These are phyloP conservation scores for Cuculus canorus DNA, from an alignment of 2,797 vertebrate genomes.

Conservation along the genomic window DNA sequence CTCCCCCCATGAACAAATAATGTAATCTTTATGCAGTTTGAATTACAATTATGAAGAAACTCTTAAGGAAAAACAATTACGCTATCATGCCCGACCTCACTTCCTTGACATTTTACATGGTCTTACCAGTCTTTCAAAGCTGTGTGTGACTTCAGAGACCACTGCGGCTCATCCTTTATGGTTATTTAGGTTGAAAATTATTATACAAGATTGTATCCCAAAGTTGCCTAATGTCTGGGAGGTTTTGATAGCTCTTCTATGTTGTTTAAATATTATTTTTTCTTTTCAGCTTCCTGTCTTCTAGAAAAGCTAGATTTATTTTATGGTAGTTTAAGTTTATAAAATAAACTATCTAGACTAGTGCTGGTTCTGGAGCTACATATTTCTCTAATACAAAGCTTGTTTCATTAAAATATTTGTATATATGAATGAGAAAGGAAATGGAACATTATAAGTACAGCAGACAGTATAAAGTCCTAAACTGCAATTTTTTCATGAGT, in stretches of 20 bases:
- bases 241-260: not conserved
- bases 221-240: not conserved
- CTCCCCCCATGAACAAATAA: not conserved
- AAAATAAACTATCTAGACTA: not conserved
- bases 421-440: not conserved
- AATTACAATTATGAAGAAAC: not conserved
- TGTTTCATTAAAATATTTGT: not conserved
- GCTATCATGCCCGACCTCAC: not conserved
- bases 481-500: not conserved
- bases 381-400: not conserved
- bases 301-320: not conserved
- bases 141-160: not conserved
- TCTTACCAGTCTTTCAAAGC: not conserved
- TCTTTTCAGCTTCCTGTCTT: not conserved
- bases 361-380: not conserved
- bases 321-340: not conserved
- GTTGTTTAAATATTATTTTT: not conserved
- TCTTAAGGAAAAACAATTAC: not conserved
- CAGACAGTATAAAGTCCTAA: not conserved
- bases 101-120: not conserved
- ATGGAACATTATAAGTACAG: not conserved
- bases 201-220: not conserved
- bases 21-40: not conserved
- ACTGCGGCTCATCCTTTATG: not conserved
- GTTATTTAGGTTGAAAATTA: not conserved